Conservation (phyloP, 2,888 invertebrate genomes). For the Troides aeacus region DNA sequence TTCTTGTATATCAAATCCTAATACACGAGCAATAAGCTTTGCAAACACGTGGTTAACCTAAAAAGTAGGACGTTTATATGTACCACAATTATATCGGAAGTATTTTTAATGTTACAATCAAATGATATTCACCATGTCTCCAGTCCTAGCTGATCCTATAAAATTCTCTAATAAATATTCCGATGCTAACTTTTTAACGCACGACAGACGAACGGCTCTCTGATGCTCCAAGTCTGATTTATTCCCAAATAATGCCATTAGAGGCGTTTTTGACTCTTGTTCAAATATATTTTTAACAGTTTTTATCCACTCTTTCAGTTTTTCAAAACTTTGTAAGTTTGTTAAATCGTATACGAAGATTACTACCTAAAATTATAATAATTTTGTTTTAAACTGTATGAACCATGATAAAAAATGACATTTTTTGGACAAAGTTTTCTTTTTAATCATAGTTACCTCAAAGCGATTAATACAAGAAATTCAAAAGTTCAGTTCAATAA, state of each 20-base stretch:
- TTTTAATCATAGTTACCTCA: not conserved
- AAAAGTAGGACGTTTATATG: conserved; percentile 35
- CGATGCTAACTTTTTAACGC: conserved; percentile 82
- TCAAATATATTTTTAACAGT: conserved; percentile 70
- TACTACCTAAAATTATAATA: conserved; percentile 81
- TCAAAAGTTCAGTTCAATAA: not conserved
- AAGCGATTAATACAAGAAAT: not conserved
- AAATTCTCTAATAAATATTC: conserved; percentile 81
- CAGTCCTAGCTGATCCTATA: conserved; percentile 85
- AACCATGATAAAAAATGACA: too few relatives aligned
- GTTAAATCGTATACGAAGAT: conserved; percentile 92
- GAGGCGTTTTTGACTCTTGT: conserved; percentile 69
- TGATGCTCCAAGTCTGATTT: conserved; percentile 88
- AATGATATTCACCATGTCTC: conserved; percentile 81
- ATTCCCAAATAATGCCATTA: conserved; percentile 83
- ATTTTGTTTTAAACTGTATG: too few relatives aligned
- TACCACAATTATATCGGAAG: not conserved
- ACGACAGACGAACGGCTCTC: conserved; percentile 82
- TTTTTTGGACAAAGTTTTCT: not conserved
- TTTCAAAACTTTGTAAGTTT: conserved; percentile 88
- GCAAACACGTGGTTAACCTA: conserved; percentile 84
- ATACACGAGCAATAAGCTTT: conserved; percentile 78
- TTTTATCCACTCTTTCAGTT: conserved; percentile 85
- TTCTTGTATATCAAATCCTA: conserved; percentile 50
- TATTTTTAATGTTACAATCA: not conserved